Evolutionary conservation across 1,140 invertebrate species (phyloP).

Genomic region (Zaprionus lachaisei): DNA sequence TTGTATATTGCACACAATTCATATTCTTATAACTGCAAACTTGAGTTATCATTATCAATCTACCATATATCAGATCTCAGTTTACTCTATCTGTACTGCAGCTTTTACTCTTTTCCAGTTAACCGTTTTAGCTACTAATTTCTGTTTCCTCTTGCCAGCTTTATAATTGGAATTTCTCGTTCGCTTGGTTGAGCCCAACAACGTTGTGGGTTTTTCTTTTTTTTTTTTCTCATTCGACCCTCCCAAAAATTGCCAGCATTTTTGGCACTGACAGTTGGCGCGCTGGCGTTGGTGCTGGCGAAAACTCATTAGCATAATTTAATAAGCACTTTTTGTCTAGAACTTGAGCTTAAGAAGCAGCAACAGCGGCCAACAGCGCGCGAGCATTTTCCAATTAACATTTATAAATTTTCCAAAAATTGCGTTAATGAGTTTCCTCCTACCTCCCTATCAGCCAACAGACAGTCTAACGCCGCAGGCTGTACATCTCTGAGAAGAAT

Average conservation of each 20-base stretch:
- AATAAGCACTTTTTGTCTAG: constrained; percentile 74
- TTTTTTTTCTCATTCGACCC: not conserved
- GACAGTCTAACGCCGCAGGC: constrained; percentile 4
- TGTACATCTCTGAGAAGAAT: not conserved
- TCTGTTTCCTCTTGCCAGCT: constrained; percentile 25
- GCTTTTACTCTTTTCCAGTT: not conserved
- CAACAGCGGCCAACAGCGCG: constrained; percentile 30
- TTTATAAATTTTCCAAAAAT: constrained; percentile 81
- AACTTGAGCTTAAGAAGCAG: constrained; percentile 18
- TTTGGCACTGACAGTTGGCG: constrained; percentile 48
- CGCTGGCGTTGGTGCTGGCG: constrained; percentile 10
- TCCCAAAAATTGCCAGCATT: constrained; percentile 39
- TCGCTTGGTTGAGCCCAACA: constrained; percentile 33
- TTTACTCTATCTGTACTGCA: not conserved
- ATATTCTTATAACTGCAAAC: too few relatives aligned
- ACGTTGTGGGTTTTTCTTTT: not conserved
- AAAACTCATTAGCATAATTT: constrained; percentile 82
- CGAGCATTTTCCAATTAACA: constrained; percentile 80
- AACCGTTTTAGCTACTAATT: constrained; percentile 29
- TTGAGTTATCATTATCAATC: not conserved
- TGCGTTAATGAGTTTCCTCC: constrained; percentile 79
- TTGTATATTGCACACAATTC: too few relatives aligned
- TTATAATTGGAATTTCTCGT: constrained; percentile 74
- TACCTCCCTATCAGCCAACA: not conserved
- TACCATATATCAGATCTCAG: not conserved